Conservation (phyloP, 1,140 invertebrate genomes). For the Drosophila yakuba region DNA sequence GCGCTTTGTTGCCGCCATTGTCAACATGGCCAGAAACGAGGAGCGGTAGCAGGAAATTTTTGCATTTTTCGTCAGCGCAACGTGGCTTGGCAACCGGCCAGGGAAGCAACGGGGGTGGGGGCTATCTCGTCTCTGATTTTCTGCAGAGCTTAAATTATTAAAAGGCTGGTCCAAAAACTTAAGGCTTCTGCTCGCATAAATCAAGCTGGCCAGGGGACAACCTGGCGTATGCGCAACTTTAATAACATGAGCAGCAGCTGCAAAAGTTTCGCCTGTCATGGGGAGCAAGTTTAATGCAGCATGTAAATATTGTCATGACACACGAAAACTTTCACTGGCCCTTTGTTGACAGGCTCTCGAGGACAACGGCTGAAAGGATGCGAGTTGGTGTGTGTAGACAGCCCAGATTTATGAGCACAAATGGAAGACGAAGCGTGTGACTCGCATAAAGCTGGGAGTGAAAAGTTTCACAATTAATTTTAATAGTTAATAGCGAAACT, state of each 20-base stretch:
- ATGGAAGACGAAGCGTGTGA: constrained; percentile 50
- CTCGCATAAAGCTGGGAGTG: constrained; percentile 35
- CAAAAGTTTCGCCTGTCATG: constrained; percentile 39
- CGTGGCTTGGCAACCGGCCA: constrained; percentile 68
- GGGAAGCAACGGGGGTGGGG: neutral
- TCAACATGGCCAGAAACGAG: constrained; percentile 61
- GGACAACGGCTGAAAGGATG: constrained; percentile 27
- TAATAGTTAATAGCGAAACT: constrained; percentile 55
- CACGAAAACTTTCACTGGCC: constrained; percentile 75
- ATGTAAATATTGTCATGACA: constrained; percentile 80
- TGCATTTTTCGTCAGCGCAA: constrained; percentile 79
- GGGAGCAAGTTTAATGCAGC: constrained; percentile 77
- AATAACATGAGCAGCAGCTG: constrained; percentile 57
- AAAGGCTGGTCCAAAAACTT: constrained; percentile 53
- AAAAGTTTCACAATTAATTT: constrained; percentile 79
- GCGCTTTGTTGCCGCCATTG: constrained; percentile 78
- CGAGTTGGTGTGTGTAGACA: constrained; percentile 32
- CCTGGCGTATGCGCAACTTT: constrained; percentile 75
- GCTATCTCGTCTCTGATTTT: constrained; percentile 60
- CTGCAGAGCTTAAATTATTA: constrained; percentile 73
- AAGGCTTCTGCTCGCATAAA: constrained; percentile 64
- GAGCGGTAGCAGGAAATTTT: constrained; percentile 50
- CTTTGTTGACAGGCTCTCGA: constrained; percentile 66
- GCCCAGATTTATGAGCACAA: constrained; percentile 49
- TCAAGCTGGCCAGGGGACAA: constrained; percentile 70